Conservation (phyloP, 64 coral and sea anemone species). For the Porites australiensis region DNA sequence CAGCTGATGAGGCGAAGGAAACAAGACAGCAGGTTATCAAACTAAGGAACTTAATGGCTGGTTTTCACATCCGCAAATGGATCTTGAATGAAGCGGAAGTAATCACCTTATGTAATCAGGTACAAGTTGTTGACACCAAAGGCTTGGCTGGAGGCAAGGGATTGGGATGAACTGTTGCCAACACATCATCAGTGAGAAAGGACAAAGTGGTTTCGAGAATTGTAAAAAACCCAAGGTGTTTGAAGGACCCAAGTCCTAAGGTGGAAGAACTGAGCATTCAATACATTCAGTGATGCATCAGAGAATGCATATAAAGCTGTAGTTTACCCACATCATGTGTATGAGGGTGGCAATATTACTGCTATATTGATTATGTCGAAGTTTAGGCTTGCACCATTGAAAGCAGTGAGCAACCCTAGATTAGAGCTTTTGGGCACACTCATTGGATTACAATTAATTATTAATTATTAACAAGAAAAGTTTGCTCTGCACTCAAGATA, state of each 20-base stretch:
- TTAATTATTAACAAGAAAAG: conserved; percentile 59
- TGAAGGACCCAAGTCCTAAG: conserved; percentile 33
- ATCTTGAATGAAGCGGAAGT: too few species aligned
- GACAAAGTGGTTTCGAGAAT: conserved; percentile 60
- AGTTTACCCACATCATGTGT: conserved; percentile 54
- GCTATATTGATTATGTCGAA: conserved; percentile 52
- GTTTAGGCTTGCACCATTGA: conserved; percentile 64
- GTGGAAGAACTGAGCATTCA: conserved; percentile 29
- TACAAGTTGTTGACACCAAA: conserved; percentile 65
- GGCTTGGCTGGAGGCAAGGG: conserved; percentile 30
- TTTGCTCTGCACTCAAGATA: conserved; percentile 21
- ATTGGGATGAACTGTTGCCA: conserved; percentile 57
- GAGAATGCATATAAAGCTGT: conserved; percentile 66
- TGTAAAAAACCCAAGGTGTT: conserved; percentile 66
- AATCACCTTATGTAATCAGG: conserved; percentile 42
- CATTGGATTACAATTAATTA: conserved; percentile 61
- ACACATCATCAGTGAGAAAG: conserved; percentile 20
- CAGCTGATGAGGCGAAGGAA: too few species aligned
- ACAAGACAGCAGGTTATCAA: too few species aligned
- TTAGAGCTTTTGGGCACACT: conserved; percentile 66
- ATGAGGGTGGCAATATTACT: conserved; percentile 32
- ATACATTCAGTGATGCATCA: conserved; percentile 71
- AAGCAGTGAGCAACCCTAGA: conserved; percentile 62
- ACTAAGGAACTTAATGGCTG: too few species aligned
- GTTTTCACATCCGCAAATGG: too few species aligned